A percentile compares a stretch with the other conserved stretches of the same genome.
phyloP scores from a whole-genome alignment of 2,113 vertebrate species.

The Rhagologus leucostigma region DNA sequence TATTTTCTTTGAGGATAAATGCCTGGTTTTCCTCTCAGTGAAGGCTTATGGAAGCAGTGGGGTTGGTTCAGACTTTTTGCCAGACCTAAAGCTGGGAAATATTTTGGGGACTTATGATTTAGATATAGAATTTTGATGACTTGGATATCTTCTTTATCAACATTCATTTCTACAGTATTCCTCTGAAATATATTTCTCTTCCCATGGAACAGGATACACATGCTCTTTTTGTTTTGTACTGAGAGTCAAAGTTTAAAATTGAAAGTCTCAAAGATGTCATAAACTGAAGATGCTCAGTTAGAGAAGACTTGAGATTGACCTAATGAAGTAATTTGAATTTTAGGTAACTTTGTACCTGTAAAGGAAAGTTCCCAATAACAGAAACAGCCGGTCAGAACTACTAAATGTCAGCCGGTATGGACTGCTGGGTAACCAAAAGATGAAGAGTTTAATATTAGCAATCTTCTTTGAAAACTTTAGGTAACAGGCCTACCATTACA shows the following conservation, averaged over 20 bases:
- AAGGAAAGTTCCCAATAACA: not conserved
- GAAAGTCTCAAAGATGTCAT: not conserved
- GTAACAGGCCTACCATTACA: not conserved
- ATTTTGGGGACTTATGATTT: not conserved
- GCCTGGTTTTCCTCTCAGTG: not conserved
- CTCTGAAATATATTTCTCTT: not conserved
- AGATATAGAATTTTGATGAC: not conserved
- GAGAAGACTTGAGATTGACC: not conserved
- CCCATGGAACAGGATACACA: not conserved
- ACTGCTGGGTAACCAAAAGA: not conserved
- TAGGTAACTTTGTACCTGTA: not conserved
- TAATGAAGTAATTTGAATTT: not conserved
- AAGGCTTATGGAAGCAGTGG: not conserved
- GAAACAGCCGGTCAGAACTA: not conserved
- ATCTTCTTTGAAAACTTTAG: not conserved
- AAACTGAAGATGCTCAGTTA: not conserved
- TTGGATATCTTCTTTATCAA: not conserved
- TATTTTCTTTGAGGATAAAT: not conserved
- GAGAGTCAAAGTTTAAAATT: not conserved
- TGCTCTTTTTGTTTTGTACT: not conserved
- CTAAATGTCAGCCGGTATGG: not conserved
- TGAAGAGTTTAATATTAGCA: not conserved
- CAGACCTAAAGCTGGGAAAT: not conserved
- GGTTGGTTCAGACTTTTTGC: not conserved
- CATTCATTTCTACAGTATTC: not conserved